Evolutionary conservation across 2,797 vertebrate species (phyloP).

Genomic region (Oceanodroma leucorhoa): DNA sequence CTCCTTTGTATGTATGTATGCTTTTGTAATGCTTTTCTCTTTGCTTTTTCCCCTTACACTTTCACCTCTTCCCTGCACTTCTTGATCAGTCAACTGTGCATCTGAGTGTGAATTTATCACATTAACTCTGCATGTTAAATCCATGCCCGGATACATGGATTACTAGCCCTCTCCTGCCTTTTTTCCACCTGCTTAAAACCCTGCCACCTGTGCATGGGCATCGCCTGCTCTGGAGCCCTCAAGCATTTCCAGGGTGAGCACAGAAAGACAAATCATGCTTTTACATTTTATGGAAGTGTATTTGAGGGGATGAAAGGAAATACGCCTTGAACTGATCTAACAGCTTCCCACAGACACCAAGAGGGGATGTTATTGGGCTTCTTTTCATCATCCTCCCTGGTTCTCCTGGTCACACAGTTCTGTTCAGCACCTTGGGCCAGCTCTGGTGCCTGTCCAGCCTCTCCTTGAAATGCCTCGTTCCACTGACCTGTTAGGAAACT

Average conservation of each 20-base stretch:
- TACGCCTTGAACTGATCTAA: not conserved
- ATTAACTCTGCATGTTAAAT: not conserved
- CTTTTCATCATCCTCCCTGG: not conserved
- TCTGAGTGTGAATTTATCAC: not conserved
- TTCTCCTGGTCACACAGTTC: not conserved
- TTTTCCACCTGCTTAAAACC: not conserved
- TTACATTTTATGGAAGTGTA: fast-evolving
- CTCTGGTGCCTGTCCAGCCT: not conserved
- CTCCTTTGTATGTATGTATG: not conserved
- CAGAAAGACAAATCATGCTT: not conserved
- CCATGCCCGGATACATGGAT: not conserved
- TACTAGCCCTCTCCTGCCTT: not conserved
- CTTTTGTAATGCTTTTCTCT: not conserved
- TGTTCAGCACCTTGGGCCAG: not conserved
- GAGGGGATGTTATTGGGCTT: not conserved
- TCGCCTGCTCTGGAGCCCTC: not conserved
- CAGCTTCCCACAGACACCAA: not conserved
- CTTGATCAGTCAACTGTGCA: not conserved
- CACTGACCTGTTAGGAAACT: not conserved
- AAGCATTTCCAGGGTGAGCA: not conserved
- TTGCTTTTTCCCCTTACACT: not conserved
- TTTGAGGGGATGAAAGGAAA: not conserved
- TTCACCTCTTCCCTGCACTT: not conserved
- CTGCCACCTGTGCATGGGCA: not conserved
- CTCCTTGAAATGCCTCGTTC: not conserved